Conservation (phyloP, 2,113 vertebrate species). For the Muntiacus reevesi region DNA sequence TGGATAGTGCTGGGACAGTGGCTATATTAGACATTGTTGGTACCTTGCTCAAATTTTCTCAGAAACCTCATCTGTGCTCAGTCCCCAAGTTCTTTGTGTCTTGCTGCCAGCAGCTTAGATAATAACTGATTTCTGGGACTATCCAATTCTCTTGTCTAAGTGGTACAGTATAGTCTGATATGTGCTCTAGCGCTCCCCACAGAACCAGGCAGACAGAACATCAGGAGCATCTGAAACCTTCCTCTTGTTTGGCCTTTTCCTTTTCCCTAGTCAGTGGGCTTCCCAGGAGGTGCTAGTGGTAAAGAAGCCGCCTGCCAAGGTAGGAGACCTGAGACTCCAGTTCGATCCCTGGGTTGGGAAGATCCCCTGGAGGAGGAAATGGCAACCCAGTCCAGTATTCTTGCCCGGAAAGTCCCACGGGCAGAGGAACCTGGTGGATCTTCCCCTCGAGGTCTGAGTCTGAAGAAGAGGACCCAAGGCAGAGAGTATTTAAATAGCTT, state of each 20-base stretch:
- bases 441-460: neutral
- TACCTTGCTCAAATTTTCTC: neutral
- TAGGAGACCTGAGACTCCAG: too few species aligned
- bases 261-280: neutral
- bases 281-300: too few species aligned
- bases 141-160: neutral
- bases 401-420: too few species aligned
- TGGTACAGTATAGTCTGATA: neutral
- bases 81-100: neutral
- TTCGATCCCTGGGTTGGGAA: too few species aligned
- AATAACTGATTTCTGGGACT: neutral
- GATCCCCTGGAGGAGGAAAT: too few species aligned
- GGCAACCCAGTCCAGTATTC: too few species aligned
- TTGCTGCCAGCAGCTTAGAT: neutral
- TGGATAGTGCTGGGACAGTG: accelerated
- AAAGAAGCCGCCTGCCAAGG: too few species aligned
- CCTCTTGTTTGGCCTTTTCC: neutral
- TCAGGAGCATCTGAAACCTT: neutral
- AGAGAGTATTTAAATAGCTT: neutral
- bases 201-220: neutral
- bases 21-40: neutral
- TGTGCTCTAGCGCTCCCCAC: neutral
- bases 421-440: too few species aligned
- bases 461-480: neutral
- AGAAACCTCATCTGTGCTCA: neutral